Evolutionary conservation across 2,888 invertebrate genomes (phyloP).

Genomic region (Fragum whitleyi): DNA sequence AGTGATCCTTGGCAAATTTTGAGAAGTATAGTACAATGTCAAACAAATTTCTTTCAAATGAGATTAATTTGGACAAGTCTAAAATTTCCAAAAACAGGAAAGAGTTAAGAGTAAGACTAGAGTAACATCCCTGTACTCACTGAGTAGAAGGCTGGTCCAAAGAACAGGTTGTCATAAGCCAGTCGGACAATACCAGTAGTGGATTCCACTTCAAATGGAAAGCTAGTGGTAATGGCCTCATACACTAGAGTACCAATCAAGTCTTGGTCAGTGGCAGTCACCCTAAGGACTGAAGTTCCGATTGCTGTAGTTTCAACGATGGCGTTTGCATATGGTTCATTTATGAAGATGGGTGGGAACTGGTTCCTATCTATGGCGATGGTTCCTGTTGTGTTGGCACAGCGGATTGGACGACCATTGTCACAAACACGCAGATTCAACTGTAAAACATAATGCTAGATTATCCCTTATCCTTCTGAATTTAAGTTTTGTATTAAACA

Average conservation of each 20-base stretch:
- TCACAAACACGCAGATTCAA: constrained; percentile 71
- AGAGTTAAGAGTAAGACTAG: too few relatives aligned
- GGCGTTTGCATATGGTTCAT: constrained; percentile 64
- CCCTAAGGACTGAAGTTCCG: constrained; percentile 50
- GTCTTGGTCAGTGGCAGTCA: constrained; percentile 70
- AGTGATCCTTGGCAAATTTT: too few relatives aligned
- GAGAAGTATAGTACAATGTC: too few relatives aligned
- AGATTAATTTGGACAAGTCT: too few relatives aligned
- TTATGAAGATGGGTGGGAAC: constrained; percentile 75
- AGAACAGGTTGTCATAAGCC: constrained; percentile 59
- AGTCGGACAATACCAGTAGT: constrained; percentile 66
- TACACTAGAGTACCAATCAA: constrained; percentile 68
- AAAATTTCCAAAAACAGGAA: too few relatives aligned
- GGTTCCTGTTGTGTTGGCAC: constrained; percentile 71
- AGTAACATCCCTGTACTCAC: too few relatives aligned
- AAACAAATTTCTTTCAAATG: too few relatives aligned
- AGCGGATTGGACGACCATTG: constrained; percentile 69
- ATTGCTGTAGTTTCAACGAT: constrained; percentile 57
- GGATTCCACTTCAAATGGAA: constrained; percentile 68
- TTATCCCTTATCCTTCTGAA: too few relatives aligned
- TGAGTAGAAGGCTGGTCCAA: constrained; percentile 66
- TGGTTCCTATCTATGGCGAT: constrained; percentile 74
- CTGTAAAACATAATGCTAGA: too few relatives aligned
- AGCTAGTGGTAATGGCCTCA: constrained; percentile 62
- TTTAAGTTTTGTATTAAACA: too few relatives aligned